Conservation (phyloP, 2,113 vertebrate species). For the Gallinago paraguaiae region DNA sequence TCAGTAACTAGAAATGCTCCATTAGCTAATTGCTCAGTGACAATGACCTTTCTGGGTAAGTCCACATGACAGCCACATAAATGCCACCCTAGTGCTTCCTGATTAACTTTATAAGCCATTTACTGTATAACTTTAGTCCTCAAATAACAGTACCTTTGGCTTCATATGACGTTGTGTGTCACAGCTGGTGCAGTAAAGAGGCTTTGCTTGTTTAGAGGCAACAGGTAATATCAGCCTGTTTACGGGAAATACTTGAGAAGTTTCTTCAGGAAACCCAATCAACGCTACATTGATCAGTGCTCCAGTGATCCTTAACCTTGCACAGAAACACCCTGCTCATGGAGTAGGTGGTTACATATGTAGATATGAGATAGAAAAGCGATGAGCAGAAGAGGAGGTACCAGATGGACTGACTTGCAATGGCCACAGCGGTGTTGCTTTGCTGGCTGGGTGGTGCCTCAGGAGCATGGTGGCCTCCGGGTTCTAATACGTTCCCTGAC, state of each 20-base stretch:
- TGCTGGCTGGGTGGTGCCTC: neutral
- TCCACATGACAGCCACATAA: constrained; percentile 18
- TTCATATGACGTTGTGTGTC: neutral
- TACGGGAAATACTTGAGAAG: neutral
- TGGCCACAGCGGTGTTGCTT: neutral
- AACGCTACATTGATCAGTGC: accelerated
- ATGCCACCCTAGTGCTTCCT: neutral
- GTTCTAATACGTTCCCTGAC: neutral
- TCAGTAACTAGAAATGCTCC: constrained; percentile 39
- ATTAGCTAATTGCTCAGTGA: constrained; percentile 74
- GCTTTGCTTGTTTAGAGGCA: neutral
- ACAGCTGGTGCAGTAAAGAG: neutral
- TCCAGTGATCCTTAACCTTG: neutral
- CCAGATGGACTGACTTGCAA: neutral
- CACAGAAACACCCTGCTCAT: neutral
- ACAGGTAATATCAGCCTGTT: neutral
- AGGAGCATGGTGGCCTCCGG: neutral
- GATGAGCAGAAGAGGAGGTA: neutral
- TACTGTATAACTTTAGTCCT: neutral
- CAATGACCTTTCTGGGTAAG: constrained; percentile 20
- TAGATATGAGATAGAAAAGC: neutral
- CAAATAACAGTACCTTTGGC: constrained; percentile 2
- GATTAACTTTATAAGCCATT: constrained; percentile 35
- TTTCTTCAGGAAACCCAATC: neutral
- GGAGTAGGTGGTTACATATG: neutral